Percentiles rank a stretch among this genome's conserved stretches.
phyloP scores from a whole-genome alignment of 2,797 vertebrate genomes.

The Intellagama lesueurii region DNA sequence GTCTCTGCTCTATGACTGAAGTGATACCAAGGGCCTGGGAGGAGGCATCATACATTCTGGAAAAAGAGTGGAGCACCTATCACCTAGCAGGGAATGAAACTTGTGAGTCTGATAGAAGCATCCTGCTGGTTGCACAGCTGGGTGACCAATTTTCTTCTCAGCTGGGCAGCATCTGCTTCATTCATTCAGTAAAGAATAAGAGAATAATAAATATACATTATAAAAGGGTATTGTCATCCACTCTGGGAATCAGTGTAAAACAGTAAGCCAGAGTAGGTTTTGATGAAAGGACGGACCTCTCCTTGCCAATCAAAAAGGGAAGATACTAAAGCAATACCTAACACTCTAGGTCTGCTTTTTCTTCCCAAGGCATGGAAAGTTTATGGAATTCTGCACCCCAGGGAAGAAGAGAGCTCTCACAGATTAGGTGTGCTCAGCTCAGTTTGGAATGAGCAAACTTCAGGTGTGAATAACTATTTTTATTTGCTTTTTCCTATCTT shows the following conservation, averaged over 20 bases:
- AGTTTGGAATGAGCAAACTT: neutral
- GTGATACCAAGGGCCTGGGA: slow-evolving; percentile 35
- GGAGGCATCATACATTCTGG: slow-evolving; percentile 43
- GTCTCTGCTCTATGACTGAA: slow-evolving; percentile 15
- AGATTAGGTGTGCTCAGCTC: no score
- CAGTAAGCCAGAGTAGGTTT: neutral
- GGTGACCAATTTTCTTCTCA: slow-evolving; percentile 55
- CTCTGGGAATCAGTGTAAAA: neutral
- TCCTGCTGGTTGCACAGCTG: slow-evolving; percentile 10
- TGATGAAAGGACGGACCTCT: neutral
- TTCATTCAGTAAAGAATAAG: slow-evolving; percentile 9
- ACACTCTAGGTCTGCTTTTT: neutral
- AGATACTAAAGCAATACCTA: neutral
- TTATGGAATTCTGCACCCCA: neutral
- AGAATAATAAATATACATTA: neutral
- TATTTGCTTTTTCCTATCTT: neutral
- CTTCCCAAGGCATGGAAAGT: no score
- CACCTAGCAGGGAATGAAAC: slow-evolving; percentile 48
- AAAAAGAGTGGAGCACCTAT: slow-evolving; percentile 21
- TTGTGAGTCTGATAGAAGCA: slow-evolving; percentile 21
- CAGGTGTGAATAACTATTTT: neutral
- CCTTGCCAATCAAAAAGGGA: neutral
- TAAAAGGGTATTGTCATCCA: neutral
- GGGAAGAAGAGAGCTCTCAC: no score
- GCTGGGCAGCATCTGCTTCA: slow-evolving; percentile 51